phyloP scores from a whole-genome alignment of 2,888 invertebrate genomes.

The Brenthis daphne region DNA sequence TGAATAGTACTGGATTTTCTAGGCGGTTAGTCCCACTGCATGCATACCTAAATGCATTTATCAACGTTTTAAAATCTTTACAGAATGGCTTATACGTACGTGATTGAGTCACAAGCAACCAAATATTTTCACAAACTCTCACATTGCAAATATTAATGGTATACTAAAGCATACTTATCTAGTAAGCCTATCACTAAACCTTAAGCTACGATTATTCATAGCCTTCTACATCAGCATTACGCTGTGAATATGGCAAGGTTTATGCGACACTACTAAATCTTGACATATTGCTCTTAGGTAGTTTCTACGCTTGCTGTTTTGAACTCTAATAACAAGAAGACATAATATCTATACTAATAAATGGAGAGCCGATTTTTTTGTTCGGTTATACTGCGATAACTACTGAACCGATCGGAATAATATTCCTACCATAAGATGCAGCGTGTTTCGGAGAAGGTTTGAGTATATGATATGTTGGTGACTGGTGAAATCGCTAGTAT shows the following conservation, averaged over 20 bases:
- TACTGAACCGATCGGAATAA: too few species aligned
- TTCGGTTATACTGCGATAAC: too few species aligned
- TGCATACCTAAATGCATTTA: too few species aligned
- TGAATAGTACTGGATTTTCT: too few species aligned
- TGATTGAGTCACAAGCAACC: background rate
- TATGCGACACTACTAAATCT: constrained; percentile 10
- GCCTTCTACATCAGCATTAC: constrained; percentile 2
- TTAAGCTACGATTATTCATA: constrained; percentile 7
- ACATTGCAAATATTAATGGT: background rate
- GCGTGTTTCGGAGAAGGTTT: too few species aligned
- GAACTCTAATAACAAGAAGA: background rate
- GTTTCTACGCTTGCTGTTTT: background rate
- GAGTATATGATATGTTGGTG: too few species aligned
- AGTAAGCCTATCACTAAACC: background rate
- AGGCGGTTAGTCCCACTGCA: too few species aligned
- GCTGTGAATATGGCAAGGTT: constrained; percentile 11
- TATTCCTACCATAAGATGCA: too few species aligned
- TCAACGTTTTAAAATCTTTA: too few species aligned
- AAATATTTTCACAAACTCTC: background rate
- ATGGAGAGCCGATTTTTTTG: too few species aligned
- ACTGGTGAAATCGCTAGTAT: too few species aligned
- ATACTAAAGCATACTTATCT: background rate
- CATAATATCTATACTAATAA: too few species aligned
- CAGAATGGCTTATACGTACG: background rate
- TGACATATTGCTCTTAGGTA: constrained; percentile 6